A percentile compares a stretch with the other conserved stretches of the same genome.
Conservation (phyloP, 1,140 invertebrate genomes). For the Meloidogyne exigua region DNA sequence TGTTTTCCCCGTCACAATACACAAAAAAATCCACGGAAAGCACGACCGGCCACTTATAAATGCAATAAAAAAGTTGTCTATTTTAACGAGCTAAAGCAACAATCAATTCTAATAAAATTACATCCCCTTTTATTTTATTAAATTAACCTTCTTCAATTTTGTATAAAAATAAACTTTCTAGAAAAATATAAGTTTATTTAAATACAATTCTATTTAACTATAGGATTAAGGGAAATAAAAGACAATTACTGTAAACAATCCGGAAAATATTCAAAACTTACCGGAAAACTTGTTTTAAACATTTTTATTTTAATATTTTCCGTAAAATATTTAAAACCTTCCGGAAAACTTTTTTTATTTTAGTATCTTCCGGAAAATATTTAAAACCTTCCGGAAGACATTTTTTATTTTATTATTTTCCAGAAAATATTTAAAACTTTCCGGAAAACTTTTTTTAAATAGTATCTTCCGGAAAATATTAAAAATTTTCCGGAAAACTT, state of each 20-base stretch:
- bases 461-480: too few relatives aligned
- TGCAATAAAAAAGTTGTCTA: background rate
- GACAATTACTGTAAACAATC: too few relatives aligned
- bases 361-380: too few relatives aligned
- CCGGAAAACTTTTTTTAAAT: background rate
- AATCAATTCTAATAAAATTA: background rate
- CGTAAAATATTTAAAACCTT: too few relatives aligned
- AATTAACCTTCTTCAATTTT: background rate
- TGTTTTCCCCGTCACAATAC: slow-evolving; percentile 4
- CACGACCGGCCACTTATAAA: background rate
- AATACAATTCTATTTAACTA: background rate
- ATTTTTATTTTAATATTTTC: too few relatives aligned
- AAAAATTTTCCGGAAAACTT: too few relatives aligned
- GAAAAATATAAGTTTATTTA: background rate
- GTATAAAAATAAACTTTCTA: background rate
- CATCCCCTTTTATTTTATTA: background rate
- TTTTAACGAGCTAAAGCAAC: slow-evolving; percentile 7
- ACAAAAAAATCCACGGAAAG: slow-evolving; percentile 4
- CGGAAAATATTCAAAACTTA: too few relatives aligned
- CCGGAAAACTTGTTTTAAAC: too few relatives aligned
- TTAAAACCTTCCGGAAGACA: too few relatives aligned
- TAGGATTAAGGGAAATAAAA: too few relatives aligned
- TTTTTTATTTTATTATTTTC: too few relatives aligned
- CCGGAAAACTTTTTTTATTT: too few relatives aligned
- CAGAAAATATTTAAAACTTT: background rate